A percentile compares a stretch with the other conserved stretches of the same genome.
Evolutionary conservation across 1,140 invertebrate genomes (phyloP).

Genomic region (Glomeris maerens): DNA sequence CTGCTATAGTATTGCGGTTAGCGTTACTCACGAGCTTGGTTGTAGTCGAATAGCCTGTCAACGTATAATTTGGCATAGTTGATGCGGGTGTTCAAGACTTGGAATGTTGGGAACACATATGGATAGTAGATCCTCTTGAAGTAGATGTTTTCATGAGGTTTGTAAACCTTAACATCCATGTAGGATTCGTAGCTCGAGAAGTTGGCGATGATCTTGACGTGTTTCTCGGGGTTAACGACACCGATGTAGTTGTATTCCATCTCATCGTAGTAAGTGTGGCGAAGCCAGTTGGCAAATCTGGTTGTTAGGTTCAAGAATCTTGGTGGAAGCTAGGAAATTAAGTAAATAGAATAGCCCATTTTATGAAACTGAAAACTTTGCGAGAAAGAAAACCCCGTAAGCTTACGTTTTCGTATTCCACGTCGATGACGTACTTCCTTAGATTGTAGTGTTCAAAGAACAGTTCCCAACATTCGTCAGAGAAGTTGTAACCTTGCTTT

Average conservation of each 20-base stretch:
- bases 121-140: slow-evolving; percentile 6
- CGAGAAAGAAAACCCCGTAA: neutral
- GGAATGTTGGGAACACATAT: neutral
- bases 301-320: neutral
- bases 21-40: neutral
- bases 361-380: neutral
- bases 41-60: neutral
- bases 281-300: neutral
- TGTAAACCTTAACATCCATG: neutral
- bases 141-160: slow-evolving; percentile 1
- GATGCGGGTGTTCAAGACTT: neutral
- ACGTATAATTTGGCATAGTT: neutral
- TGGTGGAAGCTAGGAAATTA: neutral
- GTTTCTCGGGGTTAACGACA: neutral
- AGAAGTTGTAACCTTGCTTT: slow-evolving; percentile 2
- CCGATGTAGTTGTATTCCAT: neutral
- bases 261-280: slow-evolving; percentile 7
- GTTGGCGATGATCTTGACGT: slow-evolving; percentile 6
- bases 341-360: neutral
- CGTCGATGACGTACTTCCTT: neutral
- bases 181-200: neutral
- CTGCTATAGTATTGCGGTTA: neutral
- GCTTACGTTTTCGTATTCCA: slow-evolving; percentile 6
- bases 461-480: neutral
- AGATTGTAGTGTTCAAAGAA: neutral